Percentiles rank a stretch among this genome's conserved stretches.
phyloP scores from a whole-genome alignment of 2,797 vertebrate species.

The Apogon hyalosoma region DNA sequence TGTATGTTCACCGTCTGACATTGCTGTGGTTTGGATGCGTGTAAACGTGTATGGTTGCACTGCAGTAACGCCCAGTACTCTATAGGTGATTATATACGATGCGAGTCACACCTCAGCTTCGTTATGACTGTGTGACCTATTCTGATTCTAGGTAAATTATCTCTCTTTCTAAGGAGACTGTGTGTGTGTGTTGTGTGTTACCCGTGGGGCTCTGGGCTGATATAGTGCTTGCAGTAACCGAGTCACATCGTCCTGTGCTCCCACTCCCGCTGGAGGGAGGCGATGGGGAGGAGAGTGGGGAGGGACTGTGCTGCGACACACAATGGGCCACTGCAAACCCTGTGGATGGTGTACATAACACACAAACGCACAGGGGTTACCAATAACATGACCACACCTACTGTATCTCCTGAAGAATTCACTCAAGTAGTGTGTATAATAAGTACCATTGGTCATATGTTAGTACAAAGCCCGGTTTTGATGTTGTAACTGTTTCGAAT shows the following conservation, averaged over 20 bases:
- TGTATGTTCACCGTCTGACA: too few species aligned
- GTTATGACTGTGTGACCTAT: not conserved
- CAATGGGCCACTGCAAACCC: conserved; percentile 97
- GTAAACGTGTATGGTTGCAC: not conserved
- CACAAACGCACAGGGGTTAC: conserved; percentile 24
- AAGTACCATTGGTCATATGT: too few species aligned
- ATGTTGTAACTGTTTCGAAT: too few species aligned
- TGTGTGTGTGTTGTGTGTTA: conserved; percentile 65
- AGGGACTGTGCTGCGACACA: conserved; percentile 88
- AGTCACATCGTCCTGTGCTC: conserved; percentile 88
- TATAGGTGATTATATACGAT: conserved; percentile 4
- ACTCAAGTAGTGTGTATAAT: too few species aligned
- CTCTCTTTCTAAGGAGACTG: not conserved
- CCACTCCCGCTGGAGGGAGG: conserved; percentile 88
- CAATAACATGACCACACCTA: not conserved
- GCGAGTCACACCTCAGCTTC: conserved; percentile 12
- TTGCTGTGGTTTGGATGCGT: not conserved
- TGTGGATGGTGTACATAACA: conserved; percentile 60
- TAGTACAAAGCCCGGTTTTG: too few species aligned
- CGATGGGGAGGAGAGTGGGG: conserved; percentile 88
- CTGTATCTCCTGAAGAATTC: too few species aligned
- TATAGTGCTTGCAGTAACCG: conserved; percentile 85
- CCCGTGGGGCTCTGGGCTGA: conserved; percentile 92
- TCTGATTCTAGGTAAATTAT: not conserved
- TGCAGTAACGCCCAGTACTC: not conserved